Base-by-base conservation (phyloP, 2,797 vertebrate species). In the Borostomias antarcticus region DNA sequence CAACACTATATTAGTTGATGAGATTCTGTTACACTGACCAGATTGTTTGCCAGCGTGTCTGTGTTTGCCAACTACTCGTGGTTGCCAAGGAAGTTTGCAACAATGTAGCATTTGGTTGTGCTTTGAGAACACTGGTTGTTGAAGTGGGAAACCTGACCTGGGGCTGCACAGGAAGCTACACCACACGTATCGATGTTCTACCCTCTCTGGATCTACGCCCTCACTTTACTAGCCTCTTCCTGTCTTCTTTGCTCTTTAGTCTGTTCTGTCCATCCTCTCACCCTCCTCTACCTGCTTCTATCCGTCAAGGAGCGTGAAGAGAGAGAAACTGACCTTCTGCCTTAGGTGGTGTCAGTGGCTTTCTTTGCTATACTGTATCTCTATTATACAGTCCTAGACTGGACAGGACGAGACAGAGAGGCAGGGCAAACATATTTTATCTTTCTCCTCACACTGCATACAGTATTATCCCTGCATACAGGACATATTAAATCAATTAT, bases 241-340 rank as follows among this genome's bases (percentile, higher is more conserved):
- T 58, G 1, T 53, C 30, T 35, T 8, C 2, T 74, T 56, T 51
- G 82, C 81, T 85, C 82, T 88, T 91, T 82, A 82, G 50, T 88
- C 78, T 84, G 80, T 80, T 89, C 87, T 87, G 79, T 69, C 78
- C 80, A 60, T 73, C 28, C 82, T 71, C 69, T 82, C 72, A 63
- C 83, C 77, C 80, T 86, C 81, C 52, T 81, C 86, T 66, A 89
- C 88, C 74, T 80, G 57, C 84, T 77, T 70, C 64, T 32, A 45
- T 48, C 74, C 62, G 67, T 76, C 64, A n/a, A 45, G n/a, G n/a
- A 68, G 51, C 64, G 67, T 58, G 68, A 76, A 60, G 60, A 2
- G 66, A 74, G 69, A 68, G 68, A 45, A 77, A 67, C 64, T 65
- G n/a, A 19, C 51, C 57, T 51, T 30, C 56, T 69, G 28, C 53